Evolutionary conservation across 2,113 vertebrate species (phyloP).

Genomic region (Saimiri boliviensis): DNA sequence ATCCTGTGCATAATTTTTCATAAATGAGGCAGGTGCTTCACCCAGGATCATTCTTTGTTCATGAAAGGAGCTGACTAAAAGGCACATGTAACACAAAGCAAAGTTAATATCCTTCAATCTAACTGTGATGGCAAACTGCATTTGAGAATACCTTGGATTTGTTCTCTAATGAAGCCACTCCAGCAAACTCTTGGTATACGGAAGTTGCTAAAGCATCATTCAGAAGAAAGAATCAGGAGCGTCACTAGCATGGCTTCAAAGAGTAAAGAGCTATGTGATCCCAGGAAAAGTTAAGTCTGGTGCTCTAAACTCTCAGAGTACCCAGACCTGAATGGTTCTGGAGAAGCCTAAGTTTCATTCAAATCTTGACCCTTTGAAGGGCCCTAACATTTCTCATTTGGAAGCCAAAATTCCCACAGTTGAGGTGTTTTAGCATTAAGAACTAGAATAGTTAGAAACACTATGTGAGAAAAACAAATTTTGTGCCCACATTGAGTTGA

Average conservation of each 20-base stretch:
- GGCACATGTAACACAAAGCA: accelerated
- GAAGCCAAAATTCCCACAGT: not conserved
- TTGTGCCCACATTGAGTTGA: not conserved
- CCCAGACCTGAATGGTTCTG: accelerated
- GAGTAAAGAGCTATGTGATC: not conserved
- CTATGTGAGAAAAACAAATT: not conserved
- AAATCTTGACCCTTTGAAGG: not conserved
- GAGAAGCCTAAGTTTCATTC: not conserved
- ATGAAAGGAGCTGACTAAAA: not conserved
- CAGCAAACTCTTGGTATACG: not conserved
- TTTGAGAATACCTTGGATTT: not conserved
- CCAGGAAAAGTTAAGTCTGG: not conserved
- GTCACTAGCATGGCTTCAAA: not conserved
- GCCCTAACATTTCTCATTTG: not conserved
- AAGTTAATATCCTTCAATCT: not conserved
- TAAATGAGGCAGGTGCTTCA: not conserved
- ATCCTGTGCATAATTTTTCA: not conserved
- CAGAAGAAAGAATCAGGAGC: not conserved
- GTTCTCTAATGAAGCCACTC: not conserved
- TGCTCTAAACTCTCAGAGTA: not conserved
- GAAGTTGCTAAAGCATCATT: not conserved
- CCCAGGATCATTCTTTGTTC: not conserved
- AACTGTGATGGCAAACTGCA: not conserved
- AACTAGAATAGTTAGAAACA: not conserved
- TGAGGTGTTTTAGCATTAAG: not conserved